Conservation (phyloP, 2,888 invertebrate genomes). For the Eurytoma adleriae region DNA sequence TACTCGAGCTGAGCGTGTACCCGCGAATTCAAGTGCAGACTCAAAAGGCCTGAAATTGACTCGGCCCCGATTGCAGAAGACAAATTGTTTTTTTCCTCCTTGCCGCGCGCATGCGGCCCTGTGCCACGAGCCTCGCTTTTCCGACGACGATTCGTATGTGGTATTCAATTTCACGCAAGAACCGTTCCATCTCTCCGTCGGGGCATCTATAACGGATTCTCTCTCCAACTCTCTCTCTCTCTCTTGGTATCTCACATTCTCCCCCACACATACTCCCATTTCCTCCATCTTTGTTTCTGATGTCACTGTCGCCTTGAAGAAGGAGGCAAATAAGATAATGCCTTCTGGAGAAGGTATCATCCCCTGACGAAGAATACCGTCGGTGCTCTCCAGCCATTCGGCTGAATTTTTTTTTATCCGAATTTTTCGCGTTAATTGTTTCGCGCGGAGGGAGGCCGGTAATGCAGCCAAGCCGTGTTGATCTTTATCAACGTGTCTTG, state of each 20-base stretch:
- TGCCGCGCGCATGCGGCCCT: background rate
- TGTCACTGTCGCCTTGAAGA: background rate
- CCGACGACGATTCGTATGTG: conserved; percentile 10
- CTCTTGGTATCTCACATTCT: background rate
- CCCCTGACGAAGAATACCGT: too few relatives aligned
- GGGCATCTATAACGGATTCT: conserved; percentile 3
- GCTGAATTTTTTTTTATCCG: background rate
- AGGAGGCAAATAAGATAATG: conserved; percentile 20
- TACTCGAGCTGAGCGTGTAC: background rate
- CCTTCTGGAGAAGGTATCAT: too few relatives aligned
- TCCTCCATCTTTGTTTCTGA: background rate
- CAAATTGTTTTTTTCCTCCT: conserved; percentile 39
- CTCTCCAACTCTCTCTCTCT: background rate
- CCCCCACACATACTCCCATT: too few relatives aligned
- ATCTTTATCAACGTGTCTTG: too few relatives aligned
- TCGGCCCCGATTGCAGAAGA: conserved; percentile 11
- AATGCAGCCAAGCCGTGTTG: too few relatives aligned
- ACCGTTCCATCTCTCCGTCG: conserved; percentile 41
- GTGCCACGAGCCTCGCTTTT: background rate
- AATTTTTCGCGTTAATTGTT: background rate
- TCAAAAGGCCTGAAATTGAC: conserved; percentile 41
- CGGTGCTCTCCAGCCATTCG: background rate
- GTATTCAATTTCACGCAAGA: conserved; percentile 55
- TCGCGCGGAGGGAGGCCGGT: too few relatives aligned
- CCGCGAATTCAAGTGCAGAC: conserved; percentile 13